Conservation (phyloP, 2,113 vertebrate genomes). For the Diglossa brunneiventris region DNA sequence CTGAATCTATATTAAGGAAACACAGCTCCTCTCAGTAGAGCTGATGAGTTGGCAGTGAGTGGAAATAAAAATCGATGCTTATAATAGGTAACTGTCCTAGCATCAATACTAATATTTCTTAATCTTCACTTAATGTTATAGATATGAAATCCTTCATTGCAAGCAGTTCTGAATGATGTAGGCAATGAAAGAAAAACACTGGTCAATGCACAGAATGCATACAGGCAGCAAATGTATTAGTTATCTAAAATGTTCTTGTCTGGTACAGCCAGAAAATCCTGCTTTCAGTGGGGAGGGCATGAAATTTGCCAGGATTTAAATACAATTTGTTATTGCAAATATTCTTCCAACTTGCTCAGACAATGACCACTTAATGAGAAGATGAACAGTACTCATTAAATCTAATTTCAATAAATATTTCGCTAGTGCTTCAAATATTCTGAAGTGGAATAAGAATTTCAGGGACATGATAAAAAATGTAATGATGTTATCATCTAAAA, state of each 20-base stretch:
- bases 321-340: not conserved
- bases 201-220: not conserved
- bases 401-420: not conserved
- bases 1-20: slow-evolving; percentile 18
- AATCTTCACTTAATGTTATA: slow-evolving; percentile 34
- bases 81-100: slow-evolving; percentile 25
- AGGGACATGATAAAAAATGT: not conserved
- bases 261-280: not conserved
- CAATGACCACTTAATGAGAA: not conserved
- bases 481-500: not conserved
- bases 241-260: not conserved
- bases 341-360: not conserved
- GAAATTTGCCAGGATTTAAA: not conserved
- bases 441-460: not conserved
- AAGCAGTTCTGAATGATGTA: not conserved
- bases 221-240: not conserved
- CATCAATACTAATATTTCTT: slow-evolving; percentile 48
- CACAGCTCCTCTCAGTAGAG: not conserved
- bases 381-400: not conserved
- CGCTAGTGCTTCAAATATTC: not conserved
- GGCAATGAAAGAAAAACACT: not conserved
- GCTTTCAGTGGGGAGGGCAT: not conserved
- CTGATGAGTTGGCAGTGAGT: not conserved
- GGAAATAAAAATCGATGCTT: slow-evolving; percentile 52
- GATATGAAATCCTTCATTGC: not conserved